phyloP scores from a whole-genome alignment of 1,140 invertebrate species.

The Atopsyche davidsoni region DNA sequence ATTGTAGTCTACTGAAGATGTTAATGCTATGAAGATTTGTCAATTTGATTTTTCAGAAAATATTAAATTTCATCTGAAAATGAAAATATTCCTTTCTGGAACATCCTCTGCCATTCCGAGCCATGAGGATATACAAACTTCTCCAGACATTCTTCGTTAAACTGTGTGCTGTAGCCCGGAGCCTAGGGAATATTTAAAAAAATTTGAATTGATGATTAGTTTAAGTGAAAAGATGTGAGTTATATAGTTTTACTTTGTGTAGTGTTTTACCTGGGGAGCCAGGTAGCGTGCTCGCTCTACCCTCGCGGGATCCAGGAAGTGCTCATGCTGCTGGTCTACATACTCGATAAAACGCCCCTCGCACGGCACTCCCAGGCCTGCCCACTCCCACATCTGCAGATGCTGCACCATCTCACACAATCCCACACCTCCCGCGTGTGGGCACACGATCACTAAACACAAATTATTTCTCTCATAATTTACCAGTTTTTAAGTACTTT shows the following conservation, averaged over 20 bases:
- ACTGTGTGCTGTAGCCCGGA: constrained; percentile 74
- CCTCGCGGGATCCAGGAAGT: constrained; percentile 69
- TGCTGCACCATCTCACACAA: constrained; percentile 92
- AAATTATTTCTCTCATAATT: not conserved
- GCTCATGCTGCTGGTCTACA: constrained; percentile 84
- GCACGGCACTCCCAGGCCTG: constrained; percentile 61
- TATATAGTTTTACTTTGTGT: not conserved
- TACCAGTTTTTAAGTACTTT: not conserved
- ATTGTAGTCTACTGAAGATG: too few relatives aligned
- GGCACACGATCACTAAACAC: constrained; percentile 89
- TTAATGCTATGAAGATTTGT: too few relatives aligned
- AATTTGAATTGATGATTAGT: constrained; percentile 4
- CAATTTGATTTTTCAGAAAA: too few relatives aligned
- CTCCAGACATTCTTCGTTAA: constrained; percentile 59
- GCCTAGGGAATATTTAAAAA: constrained; percentile 51
- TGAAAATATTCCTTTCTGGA: constrained; percentile 45
- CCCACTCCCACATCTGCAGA: constrained; percentile 83
- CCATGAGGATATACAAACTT: constrained; percentile 72
- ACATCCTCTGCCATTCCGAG: constrained; percentile 64
- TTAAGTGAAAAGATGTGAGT: not conserved
- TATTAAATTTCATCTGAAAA: constrained; percentile 7
- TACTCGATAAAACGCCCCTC: constrained; percentile 76
- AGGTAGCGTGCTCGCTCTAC: constrained; percentile 65
- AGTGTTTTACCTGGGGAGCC: constrained; percentile 56
- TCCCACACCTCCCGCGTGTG: constrained; percentile 88